Evolutionary conservation across 2,113 vertebrate genomes (phyloP), one percentile per base, ranked within the genome.

Genomic region (Urocynchramus pylzowi): DNA sequence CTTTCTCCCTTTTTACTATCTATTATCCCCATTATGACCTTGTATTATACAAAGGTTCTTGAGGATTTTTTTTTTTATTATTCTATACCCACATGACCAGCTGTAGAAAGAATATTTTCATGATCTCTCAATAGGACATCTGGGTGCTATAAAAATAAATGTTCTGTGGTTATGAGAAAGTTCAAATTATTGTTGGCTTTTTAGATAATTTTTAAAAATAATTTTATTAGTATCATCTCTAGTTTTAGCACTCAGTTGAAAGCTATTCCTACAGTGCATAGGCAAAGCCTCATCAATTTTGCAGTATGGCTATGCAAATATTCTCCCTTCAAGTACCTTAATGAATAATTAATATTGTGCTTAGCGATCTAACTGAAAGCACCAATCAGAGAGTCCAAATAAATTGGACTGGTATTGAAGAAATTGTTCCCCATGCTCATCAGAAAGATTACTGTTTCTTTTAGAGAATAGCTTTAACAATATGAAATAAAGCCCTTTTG

Each of bases 281-380:
- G 1, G 91, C 89, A 97, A 97, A 97, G 91, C 84, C 93, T 96
- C 96, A 97, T 98, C 96, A 97, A 94, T 96, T 97, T 75, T 97
- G 97, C 97, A 96, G 83, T 76, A 84, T 63, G 53, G 95, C 91
- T 96, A 97, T 96, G 96, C 97, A 98, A 98, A 98, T 97, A 96
- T 90, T 91, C 92, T 97, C 81, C 82, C 92, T 97, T 94, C 95
- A 92, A 98, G 91, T 90, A 91, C 77, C 95, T 93, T 95, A 97
- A 97, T 98, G 97, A 98, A 97, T 98, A 98, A 98, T 98, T 98
- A 98, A 98, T 97, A 96, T 77, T 96, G 91, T 93, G 96, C 97
- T 96, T 97, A 96, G 96, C 96, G 88, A 98, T 98, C 97, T 74
- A 89, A 71, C 95, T 92, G 87, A 84, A 97, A 96, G 96, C 80